Evolutionary conservation across 1,140 invertebrate species (phyloP).

Genomic region (Meloidogyne exigua): DNA sequence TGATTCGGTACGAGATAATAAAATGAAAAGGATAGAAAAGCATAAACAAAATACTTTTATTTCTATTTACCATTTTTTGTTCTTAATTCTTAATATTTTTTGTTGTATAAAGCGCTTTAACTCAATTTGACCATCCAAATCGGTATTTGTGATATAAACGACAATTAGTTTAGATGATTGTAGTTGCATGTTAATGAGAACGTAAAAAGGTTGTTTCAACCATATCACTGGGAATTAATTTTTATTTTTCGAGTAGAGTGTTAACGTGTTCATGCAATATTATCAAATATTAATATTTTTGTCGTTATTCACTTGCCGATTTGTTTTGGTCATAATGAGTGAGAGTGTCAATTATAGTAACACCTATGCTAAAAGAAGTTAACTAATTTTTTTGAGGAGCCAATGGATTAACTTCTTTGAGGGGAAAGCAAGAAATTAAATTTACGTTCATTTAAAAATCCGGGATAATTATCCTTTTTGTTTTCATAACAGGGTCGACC

Average conservation of each 20-base stretch:
- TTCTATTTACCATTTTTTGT: background rate
- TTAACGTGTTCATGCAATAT: too few relatives aligned
- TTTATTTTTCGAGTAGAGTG: too few relatives aligned
- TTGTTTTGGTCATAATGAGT: background rate
- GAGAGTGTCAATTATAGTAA: too few relatives aligned
- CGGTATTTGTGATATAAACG: background rate
- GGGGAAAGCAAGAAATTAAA: too few relatives aligned
- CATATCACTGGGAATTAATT: too few relatives aligned
- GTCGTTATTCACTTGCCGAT: background rate
- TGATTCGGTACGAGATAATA: background rate
- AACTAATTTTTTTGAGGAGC: too few relatives aligned
- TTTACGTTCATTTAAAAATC: too few relatives aligned
- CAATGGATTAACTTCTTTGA: background rate
- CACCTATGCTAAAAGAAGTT: background rate
- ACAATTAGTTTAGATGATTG: background rate
- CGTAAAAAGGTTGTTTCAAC: too few relatives aligned
- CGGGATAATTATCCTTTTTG: too few relatives aligned
- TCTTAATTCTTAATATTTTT: background rate
- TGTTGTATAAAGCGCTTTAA: conserved; percentile 2
- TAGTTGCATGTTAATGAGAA: too few relatives aligned
- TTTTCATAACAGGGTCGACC: too few relatives aligned
- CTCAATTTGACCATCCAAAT: background rate
- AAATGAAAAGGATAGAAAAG: background rate
- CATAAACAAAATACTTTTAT: background rate
- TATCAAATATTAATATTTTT: too few relatives aligned